Conservation (phyloP, 2,113 vertebrate genomes). For the Cephalopholis sonnerati region DNA sequence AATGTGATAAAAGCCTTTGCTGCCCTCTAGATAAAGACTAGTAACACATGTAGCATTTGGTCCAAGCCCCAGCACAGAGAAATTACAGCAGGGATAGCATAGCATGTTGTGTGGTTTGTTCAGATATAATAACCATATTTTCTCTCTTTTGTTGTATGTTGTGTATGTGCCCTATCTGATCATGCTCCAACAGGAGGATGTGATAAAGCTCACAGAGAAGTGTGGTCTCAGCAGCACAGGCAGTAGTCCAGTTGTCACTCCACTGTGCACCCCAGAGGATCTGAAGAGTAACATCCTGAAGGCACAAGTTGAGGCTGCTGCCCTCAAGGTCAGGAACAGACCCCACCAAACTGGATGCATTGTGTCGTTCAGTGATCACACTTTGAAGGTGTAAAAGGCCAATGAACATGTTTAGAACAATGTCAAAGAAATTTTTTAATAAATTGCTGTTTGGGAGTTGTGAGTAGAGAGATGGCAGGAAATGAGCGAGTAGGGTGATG, state of each 20-base stretch:
- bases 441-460: too few species aligned
- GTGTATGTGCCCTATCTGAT: slow-evolving; percentile 7
- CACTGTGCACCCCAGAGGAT: slow-evolving; percentile 85
- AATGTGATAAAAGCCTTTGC: not conserved
- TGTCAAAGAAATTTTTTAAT: not conserved
- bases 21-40: not conserved
- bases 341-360: not conserved
- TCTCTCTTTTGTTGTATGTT: too few species aligned
- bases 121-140: too few species aligned
- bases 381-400: not conserved
- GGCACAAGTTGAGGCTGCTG: slow-evolving; percentile 91
- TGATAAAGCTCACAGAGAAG: slow-evolving; percentile 92
- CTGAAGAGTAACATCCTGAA: slow-evolving; percentile 97
- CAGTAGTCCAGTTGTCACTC: slow-evolving; percentile 81
- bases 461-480: not conserved
- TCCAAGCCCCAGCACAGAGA: not conserved
- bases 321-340: slow-evolving; percentile 84
- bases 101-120: not conserved
- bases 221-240: slow-evolving; percentile 88
- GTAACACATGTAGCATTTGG: not conserved
- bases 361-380: not conserved
- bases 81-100: not conserved
- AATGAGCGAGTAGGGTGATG: not conserved
- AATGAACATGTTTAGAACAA: not conserved
- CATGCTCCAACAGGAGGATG: slow-evolving; percentile 85